These are phyloP conservation scores for Lordiphosa andalusiaca DNA, from an alignment of 2,888 invertebrate genomes.

Conservation along the genomic window DNA sequence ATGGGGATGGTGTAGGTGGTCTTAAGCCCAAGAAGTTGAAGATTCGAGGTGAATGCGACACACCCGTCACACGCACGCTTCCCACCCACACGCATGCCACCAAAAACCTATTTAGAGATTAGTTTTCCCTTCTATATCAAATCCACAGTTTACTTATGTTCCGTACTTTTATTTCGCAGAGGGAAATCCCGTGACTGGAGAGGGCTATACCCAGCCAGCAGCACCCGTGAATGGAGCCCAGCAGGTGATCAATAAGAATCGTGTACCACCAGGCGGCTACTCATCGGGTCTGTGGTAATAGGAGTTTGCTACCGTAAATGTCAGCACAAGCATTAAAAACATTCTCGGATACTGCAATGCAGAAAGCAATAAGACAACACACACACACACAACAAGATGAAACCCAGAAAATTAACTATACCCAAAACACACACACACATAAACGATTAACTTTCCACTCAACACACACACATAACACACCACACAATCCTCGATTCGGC, in stretches of 20 bases:
- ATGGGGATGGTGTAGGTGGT: slow-evolving; percentile 44
- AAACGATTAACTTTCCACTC: background rate
- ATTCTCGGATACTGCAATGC: no score
- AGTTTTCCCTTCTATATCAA: no score
- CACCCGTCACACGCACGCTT: slow-evolving; percentile 1
- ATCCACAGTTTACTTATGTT: background rate
- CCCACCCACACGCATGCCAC: slow-evolving; percentile 20
- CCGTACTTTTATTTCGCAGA: slow-evolving; percentile 68
- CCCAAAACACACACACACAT: background rate
- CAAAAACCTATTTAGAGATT: slow-evolving; percentile 26
- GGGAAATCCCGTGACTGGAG: slow-evolving; percentile 83
- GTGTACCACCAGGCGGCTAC: slow-evolving; percentile 80
- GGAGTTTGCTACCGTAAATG: slow-evolving; percentile 30
- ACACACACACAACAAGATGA: slow-evolving; percentile 14
- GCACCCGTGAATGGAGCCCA: slow-evolving; percentile 69
- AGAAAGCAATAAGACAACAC: no score
- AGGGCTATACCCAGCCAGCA: slow-evolving; percentile 80
- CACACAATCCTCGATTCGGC: no score
- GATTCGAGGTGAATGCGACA: slow-evolving; percentile 35
- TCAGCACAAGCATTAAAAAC: slow-evolving; percentile 29
- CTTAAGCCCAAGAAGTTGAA: slow-evolving; percentile 36
- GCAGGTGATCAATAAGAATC: slow-evolving; percentile 80
- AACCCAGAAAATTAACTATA: background rate
- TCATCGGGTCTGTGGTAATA: slow-evolving; percentile 81
- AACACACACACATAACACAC: no score